These are phyloP conservation scores for Leptinotarsa haldemani DNA, from an alignment of 2,888 invertebrate genomes.

Conservation along the genomic window DNA sequence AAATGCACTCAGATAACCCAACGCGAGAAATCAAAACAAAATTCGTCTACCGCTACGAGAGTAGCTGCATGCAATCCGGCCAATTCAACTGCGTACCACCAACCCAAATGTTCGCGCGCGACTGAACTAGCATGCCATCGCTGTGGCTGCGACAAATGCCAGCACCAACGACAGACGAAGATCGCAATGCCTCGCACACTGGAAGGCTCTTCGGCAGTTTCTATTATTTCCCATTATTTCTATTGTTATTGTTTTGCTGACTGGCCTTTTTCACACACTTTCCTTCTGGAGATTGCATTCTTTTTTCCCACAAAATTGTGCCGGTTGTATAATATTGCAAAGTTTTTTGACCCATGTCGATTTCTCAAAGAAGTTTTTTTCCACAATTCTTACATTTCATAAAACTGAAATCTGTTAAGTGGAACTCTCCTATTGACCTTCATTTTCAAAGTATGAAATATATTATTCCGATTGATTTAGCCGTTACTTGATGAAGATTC, in stretches of 20 bases:
- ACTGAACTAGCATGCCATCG: slow-evolving; percentile 35
- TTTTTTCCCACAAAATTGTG: slow-evolving; percentile 16
- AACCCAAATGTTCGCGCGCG: slow-evolving; percentile 36
- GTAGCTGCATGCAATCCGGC: slow-evolving; percentile 1
- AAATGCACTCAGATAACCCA: not conserved
- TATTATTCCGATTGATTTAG: too few relatives aligned
- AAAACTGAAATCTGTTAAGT: too few relatives aligned
- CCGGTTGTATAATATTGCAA: slow-evolving; percentile 28
- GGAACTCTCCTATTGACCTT: too few relatives aligned
- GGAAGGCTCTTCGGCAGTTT: slow-evolving; percentile 28
- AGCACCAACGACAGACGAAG: slow-evolving; percentile 28
- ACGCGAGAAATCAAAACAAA: slow-evolving; percentile 13
- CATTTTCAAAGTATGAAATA: too few relatives aligned
- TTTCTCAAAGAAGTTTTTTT: not conserved
- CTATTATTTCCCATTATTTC: slow-evolving; percentile 33
- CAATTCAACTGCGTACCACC: slow-evolving; percentile 26
- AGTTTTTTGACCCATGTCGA: slow-evolving; percentile 20
- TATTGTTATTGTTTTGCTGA: slow-evolving; percentile 32
- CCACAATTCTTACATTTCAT: not conserved
- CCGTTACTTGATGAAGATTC: too few relatives aligned
- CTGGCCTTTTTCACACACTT: slow-evolving; percentile 39
- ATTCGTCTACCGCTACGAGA: slow-evolving; percentile 1
- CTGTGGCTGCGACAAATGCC: slow-evolving; percentile 13
- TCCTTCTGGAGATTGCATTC: slow-evolving; percentile 29
- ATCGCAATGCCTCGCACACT: slow-evolving; percentile 22